These are phyloP conservation scores for Hippocampus abdominalis DNA, from an alignment of 2,113 vertebrate species.

Conservation along the genomic window DNA sequence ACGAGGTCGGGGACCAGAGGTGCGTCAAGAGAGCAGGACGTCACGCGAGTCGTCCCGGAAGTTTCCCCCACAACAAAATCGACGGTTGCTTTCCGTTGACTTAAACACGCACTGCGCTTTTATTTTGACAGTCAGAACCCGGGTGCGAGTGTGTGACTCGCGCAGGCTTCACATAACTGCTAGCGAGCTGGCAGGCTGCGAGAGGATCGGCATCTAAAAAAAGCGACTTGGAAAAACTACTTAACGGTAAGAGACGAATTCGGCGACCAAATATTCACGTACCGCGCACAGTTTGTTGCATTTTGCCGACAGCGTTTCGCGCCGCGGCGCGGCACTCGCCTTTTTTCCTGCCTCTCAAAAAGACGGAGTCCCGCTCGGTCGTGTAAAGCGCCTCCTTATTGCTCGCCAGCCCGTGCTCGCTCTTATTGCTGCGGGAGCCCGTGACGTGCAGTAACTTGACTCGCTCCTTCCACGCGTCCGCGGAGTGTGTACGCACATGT, in stretches of 20 bases:
- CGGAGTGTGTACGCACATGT: slow-evolving; percentile 24
- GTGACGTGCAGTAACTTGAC: slow-evolving; percentile 77
- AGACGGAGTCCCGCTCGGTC: slow-evolving; percentile 70
- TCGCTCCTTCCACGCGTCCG: slow-evolving; percentile 65
- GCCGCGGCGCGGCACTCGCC: slow-evolving; percentile 39
- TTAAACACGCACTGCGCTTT: rapidly evolving
- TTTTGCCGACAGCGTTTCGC: slow-evolving; percentile 32
- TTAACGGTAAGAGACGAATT: slow-evolving; percentile 78
- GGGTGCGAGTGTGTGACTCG: not conserved
- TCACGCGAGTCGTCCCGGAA: slow-evolving; percentile 18
- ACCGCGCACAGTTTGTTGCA: slow-evolving; percentile 40
- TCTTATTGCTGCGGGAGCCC: slow-evolving; percentile 62
- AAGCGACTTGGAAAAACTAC: slow-evolving; percentile 82
- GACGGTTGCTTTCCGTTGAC: not conserved
- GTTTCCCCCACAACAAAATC: not conserved
- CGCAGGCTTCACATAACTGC: slow-evolving; percentile 23
- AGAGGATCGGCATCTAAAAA: slow-evolving; percentile 76
- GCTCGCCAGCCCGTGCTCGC: slow-evolving; percentile 56
- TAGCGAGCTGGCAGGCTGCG: slow-evolving; percentile 82
- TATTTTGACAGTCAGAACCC: slow-evolving; percentile 46
- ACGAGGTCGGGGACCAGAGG: slow-evolving; percentile 83
- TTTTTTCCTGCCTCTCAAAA: slow-evolving; percentile 79
- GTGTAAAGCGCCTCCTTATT: slow-evolving; percentile 68
- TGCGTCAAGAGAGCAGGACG: slow-evolving; percentile 32
- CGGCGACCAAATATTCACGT: slow-evolving; percentile 65